Evolutionary conservation across 2,888 invertebrate species (phyloP), one percentile per base, ranked within the genome.

Genomic region (Mellilla xanthometata): DNA sequence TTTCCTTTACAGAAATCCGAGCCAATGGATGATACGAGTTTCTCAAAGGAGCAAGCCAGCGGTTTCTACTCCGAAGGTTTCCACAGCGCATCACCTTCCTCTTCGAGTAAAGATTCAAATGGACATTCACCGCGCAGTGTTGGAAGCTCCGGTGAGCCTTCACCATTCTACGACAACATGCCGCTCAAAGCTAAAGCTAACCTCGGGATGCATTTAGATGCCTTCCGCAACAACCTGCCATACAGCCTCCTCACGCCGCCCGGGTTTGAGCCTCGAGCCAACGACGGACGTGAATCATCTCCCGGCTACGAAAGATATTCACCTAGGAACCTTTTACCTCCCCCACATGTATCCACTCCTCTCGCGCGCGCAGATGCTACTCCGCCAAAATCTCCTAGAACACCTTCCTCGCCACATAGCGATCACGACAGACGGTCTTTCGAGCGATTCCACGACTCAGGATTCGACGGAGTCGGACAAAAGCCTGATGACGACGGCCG

Each of bases 161-260:
- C 82, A 1, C 77, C 83, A 0, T 87, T 78, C 65, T 89, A 85
- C 52, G 89, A 89, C 40, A 67, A 59, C 36, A 68, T 82, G 76
- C 60, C 83, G 0, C 68, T 87, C 1, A 87, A 86, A 62, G 87
- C 87, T 2, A 87, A 85, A 61, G 80, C 87, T 0, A 87, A 89
- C 49, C 71, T 87, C 1, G 86, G 85, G 34, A 76, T 82, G 76
- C 88, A 87, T 41, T 57, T 88, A 15, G 83, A 87, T 4, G 66
- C 81, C 0, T 86, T 76, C 56, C 83, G 83, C 40, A 81, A 85
- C 47, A 79, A 86, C 6, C 58, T 91, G 29, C 91, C 91, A 0
- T 93, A 93, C 62, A 92, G 87, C 61, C 87, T 92, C 0, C 81
- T 93, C 24, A 93, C 93, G 3, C 93, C 93, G 0, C 93, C 93